Evolutionary conservation across 2,797 vertebrate genomes (phyloP), one percentile per base, ranked within the genome.

Genomic region (Gambusia yucatana): DNA sequence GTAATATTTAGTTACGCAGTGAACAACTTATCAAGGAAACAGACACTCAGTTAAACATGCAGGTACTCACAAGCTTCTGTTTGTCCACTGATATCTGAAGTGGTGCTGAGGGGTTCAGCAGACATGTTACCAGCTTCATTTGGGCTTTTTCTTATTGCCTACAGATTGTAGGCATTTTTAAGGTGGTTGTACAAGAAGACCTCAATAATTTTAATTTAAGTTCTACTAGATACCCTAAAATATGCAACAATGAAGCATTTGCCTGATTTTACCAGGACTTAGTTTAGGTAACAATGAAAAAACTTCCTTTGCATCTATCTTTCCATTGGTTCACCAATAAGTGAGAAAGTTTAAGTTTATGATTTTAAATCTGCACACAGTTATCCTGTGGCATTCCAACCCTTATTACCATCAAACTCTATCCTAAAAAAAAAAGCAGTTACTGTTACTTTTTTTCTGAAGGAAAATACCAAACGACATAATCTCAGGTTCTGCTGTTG

Each of bases 1-100:
- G 1, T 20, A 44, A 44, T 8, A 44, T 17, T 8, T 10, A 28
- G 11, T 11, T 41, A 67, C 0, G 1, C 65, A 69, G 41, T 44
- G 3, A 43, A 67, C 65, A 43, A 6, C 39, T n/a, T n/a, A 14
- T 14, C 0, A 43, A 43, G 63, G 36, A 65, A 73, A 67, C 73
- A 20, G 63, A n/a, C 48, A 73, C 36, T 22, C 70, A 48, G 55
- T 70, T 14, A 43, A 17, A 67, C 83, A 77, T 85, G 81, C 84
- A 80, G 14, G 67, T 28, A 70, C 41, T 44, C 71, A 89, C 79
- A 82, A 36, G 50, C 16, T 77, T 57, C 75, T 75, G 57, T 59
- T 75, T 33, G 14, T 70, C 41, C 46, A 22, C 17, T 43, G 36
- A n/a, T 28, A 48, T 50, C 0, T 43, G 55, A 41, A 63, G 22